A percentile compares a stretch with the other conserved stretches of the same genome.
These are phyloP conservation scores for Accipiter cooperii DNA, from an alignment of 2,113 vertebrate genomes.

Conservation along the genomic window DNA sequence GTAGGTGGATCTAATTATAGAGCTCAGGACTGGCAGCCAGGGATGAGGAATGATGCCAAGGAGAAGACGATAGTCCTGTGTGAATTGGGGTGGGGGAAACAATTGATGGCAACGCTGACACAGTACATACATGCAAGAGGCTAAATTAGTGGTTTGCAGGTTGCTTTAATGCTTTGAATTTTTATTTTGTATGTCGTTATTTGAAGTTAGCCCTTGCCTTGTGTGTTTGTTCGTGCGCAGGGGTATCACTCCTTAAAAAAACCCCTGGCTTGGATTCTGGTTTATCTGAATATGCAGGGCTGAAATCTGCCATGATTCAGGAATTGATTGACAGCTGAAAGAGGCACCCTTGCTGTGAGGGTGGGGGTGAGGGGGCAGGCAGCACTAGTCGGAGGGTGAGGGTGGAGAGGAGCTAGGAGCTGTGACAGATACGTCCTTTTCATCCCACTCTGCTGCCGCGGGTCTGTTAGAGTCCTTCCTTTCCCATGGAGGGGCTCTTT, in stretches of 20 bases:
- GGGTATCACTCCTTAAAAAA: background rate
- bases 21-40: background rate
- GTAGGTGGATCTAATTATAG: background rate
- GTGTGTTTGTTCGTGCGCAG: background rate
- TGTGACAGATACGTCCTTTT: background rate
- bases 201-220: background rate
- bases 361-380: background rate
- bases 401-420: background rate
- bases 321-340: background rate
- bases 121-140: background rate
- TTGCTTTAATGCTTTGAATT: background rate
- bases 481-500: background rate
- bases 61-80: background rate
- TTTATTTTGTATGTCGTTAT: background rate
- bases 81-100: background rate
- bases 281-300: background rate
- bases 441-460: fast-evolving
- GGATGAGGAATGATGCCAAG: background rate
- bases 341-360: background rate
- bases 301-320: background rate
- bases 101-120: fast-evolving
- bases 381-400: background rate
- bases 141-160: background rate
- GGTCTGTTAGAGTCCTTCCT: background rate
- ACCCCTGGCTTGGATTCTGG: background rate